Evolutionary conservation across 2,113 vertebrate genomes (phyloP), one percentile per base, ranked within the genome.

Genomic region (Urocynchramus pylzowi): DNA sequence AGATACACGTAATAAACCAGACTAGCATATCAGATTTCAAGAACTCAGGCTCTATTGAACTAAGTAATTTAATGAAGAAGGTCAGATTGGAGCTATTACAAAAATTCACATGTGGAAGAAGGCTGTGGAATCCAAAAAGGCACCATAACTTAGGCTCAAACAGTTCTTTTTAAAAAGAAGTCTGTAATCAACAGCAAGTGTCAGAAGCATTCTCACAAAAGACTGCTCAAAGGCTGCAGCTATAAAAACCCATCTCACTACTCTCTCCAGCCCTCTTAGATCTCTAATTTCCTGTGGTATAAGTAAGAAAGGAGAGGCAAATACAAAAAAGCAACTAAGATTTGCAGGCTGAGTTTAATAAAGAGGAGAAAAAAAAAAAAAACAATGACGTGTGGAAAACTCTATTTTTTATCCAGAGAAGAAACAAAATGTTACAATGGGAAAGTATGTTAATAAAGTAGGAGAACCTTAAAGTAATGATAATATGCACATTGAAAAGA

Each of bases 101-200:
- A 90, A 94, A 95, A 90, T 77, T 57, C 76, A 84, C 84, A 93
- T 83, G 63, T 93, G 93, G 82, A 93, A 93, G 70, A 61, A 76
- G 87, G 42, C 78, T 95, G 91, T 67, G 60, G 75, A 93, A 90
- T 87, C 70, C 63, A 50, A 83, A 89, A 91, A 91, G 33, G 39
- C 79, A 90, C 39, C 47, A 67, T 61, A 80, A 94, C 70, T 84
- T 91, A 81, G 0, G 5, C 35, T 75, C 68, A 80, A 70, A 71
- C 42, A 60, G 73, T 64, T 83, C 33, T 70, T 87, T 86, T 57
- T 20, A 61, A 91, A 91, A 79, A 64, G 13, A 75, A 63, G 50
- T n/a, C 50, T 39, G 45, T 76, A 91, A 81, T 86, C 74, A 85
- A 69, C 49, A 87, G 70, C 37, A 87, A 94, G 50, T 20, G 19